Base-by-base conservation (phyloP, 1,140 invertebrate species). In the Saxidomus purpurata region DNA sequence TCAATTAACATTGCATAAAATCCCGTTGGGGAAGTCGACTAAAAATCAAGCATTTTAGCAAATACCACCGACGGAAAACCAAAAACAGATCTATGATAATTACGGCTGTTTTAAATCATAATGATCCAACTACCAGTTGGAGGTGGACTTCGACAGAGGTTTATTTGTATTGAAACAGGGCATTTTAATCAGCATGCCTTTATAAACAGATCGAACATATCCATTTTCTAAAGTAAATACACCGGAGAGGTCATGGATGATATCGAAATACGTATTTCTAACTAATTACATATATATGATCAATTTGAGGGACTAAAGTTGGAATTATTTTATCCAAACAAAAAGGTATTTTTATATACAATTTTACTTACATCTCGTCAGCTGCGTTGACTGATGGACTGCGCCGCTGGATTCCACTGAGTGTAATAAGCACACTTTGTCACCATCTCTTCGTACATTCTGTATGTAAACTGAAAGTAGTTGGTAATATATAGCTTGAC, bases 291-390 rank as follows among this genome's bases (percentile, higher is more conserved):
- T 61, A 11, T 61, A 11, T 61, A 61, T 61, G 55, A 6, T 6
- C 25, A 9, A 13, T 25, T 25, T 22, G 4, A 6, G 4, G 22
- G 9, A 61, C n/a, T 6, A 22, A 6, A n/a, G 4, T n/a, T 22
- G 55, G 25, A 61, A n/a, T n/a, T n/a, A n/a, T n/a, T n/a, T n/a
- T n/a, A n/a, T n/a, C n/a, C n/a, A n/a, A n/a, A n/a, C n/a, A n/a
- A n/a, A n/a, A n/a, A n/a, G n/a, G n/a, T n/a, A n/a, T n/a, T n/a
- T n/a, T n/a, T n/a, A n/a, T n/a, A n/a, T n/a, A 19, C 13, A 22
- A 17, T 0, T 61, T 34, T 74, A 89, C 87, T 89, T 89, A 89
- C 87, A 89, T 43, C 80, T 89, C 31, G 71, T 82, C 87, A 79
- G 82, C 15, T 89, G 87, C 25, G 87, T 55, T 47, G 87, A 74